Evolutionary conservation across 1,140 invertebrate species (phyloP), one percentile per base, ranked within the genome.

Genomic region (Drosophila mauritiana): DNA sequence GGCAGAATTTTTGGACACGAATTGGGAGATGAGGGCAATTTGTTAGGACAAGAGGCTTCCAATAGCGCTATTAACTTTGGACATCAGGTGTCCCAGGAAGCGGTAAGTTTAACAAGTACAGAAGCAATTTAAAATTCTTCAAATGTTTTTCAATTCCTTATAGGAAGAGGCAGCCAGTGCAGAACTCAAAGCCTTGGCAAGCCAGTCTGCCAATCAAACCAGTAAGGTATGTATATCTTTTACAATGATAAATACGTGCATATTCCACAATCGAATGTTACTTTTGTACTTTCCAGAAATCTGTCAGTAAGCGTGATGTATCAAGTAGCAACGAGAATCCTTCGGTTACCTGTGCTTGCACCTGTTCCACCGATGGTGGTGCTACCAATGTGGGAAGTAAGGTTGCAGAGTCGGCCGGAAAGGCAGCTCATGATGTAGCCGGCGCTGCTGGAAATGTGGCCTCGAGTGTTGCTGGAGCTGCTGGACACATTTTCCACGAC

Each of bases 1-100:
- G 78, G 78, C 34, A 63, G 31, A 0, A 39, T 40, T 11, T 49
- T 74, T 43, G 72, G 69, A 0, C 68, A 73, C n/a, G 68, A 73
- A 34, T 15, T 73, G 49, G 69, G 69, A 12, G 25, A 73, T 31
- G 69, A 73, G 34, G 69, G 69, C 12, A 46, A 54, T 7, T 17
- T 22, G 1, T 64, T 62, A 17, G 74, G 51, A 11, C 43, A 77
- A 0, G 48, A 43, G 8, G 46, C 34, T 3, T 46, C 78, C 17
- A 72, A 37, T 4, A 56, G 12, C 5, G 76, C 67, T 10, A 51
- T 42, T 10, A 45, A 78, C 5, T 54, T 64, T 36, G 65, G 68
- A 4, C 42, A 74, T n/a, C n/a, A 49, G 31, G 27, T 74, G 15
- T 20, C 57, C 31, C 36, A 74, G 37, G 57, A 74, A 42, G 49